A percentile compares a stretch with the other conserved stretches of the same genome.
phyloP scores from a whole-genome alignment of 2,113 vertebrate genomes.

The Dicerorhinus sumatrensis region DNA sequence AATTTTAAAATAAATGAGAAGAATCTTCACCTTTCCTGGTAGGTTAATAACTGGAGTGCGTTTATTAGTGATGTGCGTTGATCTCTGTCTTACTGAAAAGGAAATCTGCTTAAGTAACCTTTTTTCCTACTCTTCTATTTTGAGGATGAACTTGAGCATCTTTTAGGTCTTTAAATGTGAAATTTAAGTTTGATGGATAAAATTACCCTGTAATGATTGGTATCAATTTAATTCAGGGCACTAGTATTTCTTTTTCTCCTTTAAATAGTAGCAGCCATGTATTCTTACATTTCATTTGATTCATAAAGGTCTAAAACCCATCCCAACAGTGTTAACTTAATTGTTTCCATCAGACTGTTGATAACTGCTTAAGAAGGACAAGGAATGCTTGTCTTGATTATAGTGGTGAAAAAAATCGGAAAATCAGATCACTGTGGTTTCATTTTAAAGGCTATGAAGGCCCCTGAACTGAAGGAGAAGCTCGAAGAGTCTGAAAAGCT shows the following conservation, averaged over 20 bases:
- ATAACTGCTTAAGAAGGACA: not conserved
- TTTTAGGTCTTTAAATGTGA: constrained; percentile 1
- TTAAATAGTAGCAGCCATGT: not conserved
- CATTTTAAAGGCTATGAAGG: constrained; percentile 94
- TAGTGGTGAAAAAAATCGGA: not conserved
- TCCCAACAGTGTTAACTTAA: not conserved
- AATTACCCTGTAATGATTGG: not conserved
- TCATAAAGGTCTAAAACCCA: not conserved
- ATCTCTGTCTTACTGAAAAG: constrained; percentile 31
- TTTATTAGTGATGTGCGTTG: not conserved
- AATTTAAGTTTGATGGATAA: constrained; percentile 39
- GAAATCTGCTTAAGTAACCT: not conserved
- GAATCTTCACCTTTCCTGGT: not conserved
- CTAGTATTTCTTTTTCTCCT: constrained; percentile 6
- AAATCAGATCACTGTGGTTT: constrained; percentile 63
- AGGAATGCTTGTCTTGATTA: not conserved
- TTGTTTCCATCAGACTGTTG: not conserved
- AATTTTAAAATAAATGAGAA: constrained; percentile 36
- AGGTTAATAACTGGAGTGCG: not conserved
- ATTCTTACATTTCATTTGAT: not conserved
- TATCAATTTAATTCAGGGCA: not conserved
- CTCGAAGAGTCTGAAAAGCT: constrained; percentile 98
- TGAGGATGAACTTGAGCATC: not conserved
- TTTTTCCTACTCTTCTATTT: not conserved
- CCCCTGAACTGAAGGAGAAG: constrained; percentile 98